A percentile compares a stretch with the other conserved stretches of the same genome.
Conservation (phyloP, 2,113 vertebrate genomes). For the Aix galericulata region DNA sequence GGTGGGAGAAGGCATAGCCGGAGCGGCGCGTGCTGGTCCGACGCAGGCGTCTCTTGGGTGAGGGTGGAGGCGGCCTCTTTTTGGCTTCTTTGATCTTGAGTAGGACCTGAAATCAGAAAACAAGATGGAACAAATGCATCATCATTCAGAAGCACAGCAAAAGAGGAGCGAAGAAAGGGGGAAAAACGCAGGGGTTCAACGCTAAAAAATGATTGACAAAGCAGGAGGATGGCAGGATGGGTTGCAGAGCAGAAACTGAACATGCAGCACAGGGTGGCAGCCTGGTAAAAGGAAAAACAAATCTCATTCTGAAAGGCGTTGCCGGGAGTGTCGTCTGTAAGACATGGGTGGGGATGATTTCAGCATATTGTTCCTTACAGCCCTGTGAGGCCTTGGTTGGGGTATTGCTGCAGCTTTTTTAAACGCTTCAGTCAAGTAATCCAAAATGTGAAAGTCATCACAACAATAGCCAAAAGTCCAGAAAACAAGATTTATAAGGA, state of each 20-base stretch:
- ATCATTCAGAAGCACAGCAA: not conserved
- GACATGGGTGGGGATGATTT: not conserved
- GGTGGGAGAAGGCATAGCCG: slow-evolving; percentile 95
- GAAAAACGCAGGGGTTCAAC: not conserved
- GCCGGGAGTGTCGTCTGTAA: not conserved
- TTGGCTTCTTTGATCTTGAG: slow-evolving; percentile 80
- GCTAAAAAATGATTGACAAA: not conserved
- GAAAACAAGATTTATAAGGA: not conserved
- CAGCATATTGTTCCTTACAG: not conserved
- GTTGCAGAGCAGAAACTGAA: not conserved
- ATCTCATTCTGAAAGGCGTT: not conserved
- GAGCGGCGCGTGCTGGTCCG: slow-evolving; percentile 83
- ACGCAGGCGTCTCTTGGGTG: slow-evolving; percentile 48
- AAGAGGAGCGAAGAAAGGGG: not conserved
- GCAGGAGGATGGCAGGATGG: not conserved
- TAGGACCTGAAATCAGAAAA: slow-evolving; percentile 75
- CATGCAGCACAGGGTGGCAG: not conserved
- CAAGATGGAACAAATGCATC: not conserved
- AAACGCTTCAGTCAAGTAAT: not conserved
- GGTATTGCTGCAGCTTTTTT: not conserved
- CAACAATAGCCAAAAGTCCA: not conserved
- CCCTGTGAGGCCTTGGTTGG: not conserved
- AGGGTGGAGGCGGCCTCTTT: slow-evolving; percentile 63
- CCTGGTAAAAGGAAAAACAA: not conserved
- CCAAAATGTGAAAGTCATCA: not conserved